Percentiles rank a stretch among this genome's conserved stretches.
Evolutionary conservation across 2,113 vertebrate genomes (phyloP).

Genomic region (Cettia cetti): DNA sequence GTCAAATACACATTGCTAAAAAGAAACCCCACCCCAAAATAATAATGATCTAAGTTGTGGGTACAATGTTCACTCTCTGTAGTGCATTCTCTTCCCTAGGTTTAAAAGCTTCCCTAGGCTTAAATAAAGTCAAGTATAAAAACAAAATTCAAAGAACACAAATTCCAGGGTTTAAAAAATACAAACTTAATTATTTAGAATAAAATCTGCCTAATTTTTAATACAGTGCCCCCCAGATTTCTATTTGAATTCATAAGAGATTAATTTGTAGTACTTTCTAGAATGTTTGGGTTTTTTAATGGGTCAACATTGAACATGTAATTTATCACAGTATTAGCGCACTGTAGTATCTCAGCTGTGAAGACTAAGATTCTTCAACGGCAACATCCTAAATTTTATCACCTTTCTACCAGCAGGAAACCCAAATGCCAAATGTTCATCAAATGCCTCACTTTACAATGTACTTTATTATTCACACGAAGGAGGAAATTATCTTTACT

Average conservation of each 20-base stretch:
- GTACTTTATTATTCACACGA: not conserved
- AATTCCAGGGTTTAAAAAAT: not conserved
- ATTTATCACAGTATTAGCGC: not conserved
- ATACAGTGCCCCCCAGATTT: not conserved
- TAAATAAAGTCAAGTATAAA: not conserved
- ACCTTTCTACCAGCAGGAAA: not conserved
- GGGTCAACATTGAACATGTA: not conserved
- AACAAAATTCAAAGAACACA: not conserved
- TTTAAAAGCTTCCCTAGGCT: not conserved
- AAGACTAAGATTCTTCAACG: not conserved
- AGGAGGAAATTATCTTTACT: not conserved
- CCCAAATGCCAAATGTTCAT: conserved; percentile 9
- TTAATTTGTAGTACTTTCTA: not conserved
- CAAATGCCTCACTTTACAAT: not conserved
- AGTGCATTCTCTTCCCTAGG: not conserved
- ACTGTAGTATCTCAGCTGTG: not conserved
- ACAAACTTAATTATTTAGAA: not conserved
- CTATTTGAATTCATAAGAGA: not conserved
- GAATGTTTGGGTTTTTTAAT: not conserved
- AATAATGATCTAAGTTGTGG: not conserved
- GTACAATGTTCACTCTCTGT: not conserved
- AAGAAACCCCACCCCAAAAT: not conserved
- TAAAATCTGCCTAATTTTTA: not conserved
- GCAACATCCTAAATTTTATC: not conserved
- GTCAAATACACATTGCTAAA: not conserved